phyloP scores from a whole-genome alignment of 2,888 invertebrate species.

The Diarsia dahlii region DNA sequence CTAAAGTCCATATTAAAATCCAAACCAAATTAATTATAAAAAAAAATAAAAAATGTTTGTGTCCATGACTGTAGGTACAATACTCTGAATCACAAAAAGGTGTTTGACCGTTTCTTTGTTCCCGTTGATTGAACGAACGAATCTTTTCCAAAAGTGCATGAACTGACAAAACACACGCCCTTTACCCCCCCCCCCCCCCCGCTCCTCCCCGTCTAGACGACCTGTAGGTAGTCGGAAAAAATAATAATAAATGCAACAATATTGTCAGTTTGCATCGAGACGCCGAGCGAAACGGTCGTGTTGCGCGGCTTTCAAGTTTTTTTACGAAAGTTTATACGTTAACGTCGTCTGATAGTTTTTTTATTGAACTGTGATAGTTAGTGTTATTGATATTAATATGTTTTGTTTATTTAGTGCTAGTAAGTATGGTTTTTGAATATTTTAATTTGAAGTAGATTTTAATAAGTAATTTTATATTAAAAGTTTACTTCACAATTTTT shows the following conservation, averaged over 20 bases:
- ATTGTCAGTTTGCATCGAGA: constrained; percentile 50
- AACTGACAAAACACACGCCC: constrained; percentile 42
- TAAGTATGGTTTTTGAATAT: constrained; percentile 70
- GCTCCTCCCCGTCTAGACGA: constrained; percentile 62
- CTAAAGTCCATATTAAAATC: too few species aligned
- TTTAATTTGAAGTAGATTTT: background rate
- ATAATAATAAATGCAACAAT: constrained; percentile 29
- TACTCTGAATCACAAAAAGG: constrained; percentile 44
- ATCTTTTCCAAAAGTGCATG: constrained; percentile 61
- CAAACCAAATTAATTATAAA: too few species aligned
- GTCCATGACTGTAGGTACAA: background rate
- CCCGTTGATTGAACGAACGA: constrained; percentile 45
- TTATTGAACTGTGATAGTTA: constrained; percentile 59
- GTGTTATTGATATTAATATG: constrained; percentile 68
- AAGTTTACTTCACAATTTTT: background rate
- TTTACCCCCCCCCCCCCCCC: constrained; percentile 1
- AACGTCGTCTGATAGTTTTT: constrained; percentile 64
- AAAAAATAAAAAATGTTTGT: too few species aligned
- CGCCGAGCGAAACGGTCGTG: constrained; percentile 35
- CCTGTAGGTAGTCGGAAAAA: constrained; percentile 51
- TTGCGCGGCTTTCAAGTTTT: constrained; percentile 36
- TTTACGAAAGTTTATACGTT: constrained; percentile 45
- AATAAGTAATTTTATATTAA: too few species aligned
- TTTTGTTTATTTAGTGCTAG: constrained; percentile 80
- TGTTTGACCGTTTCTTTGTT: constrained; percentile 45